Percentiles rank a stretch among this genome's conserved stretches.
These are phyloP conservation scores for Apotomis turbidana DNA, from an alignment of 2,888 invertebrate genomes.

Conservation along the genomic window DNA sequence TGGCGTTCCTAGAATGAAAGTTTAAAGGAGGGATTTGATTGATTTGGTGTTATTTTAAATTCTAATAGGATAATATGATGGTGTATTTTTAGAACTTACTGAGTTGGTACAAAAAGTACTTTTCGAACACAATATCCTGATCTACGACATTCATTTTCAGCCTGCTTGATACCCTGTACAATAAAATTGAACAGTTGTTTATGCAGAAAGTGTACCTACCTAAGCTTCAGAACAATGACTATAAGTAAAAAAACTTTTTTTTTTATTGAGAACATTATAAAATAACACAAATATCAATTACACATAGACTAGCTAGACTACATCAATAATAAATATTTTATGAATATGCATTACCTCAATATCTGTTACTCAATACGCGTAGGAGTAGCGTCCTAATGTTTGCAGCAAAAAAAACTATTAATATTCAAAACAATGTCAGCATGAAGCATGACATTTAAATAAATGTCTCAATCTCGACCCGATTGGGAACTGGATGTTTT, in stretches of 20 bases:
- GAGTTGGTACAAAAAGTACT: not conserved
- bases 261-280: not conserved
- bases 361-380: slow-evolving; percentile 10
- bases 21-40: slow-evolving; percentile 44
- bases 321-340: not conserved
- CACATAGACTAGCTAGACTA: not conserved
- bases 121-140: too few relatives aligned
- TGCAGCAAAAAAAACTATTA: slow-evolving; percentile 34
- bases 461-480: slow-evolving; percentile 39
- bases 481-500: slow-evolving; percentile 40
- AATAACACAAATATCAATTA: not conserved
- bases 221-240: too few relatives aligned
- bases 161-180: too few relatives aligned
- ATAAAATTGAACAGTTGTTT: too few relatives aligned
- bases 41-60: slow-evolving; percentile 18
- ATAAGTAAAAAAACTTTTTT: too few relatives aligned
- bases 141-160: too few relatives aligned
- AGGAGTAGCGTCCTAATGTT: slow-evolving; percentile 25
- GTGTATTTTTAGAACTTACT: not conserved
- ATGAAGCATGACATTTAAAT: slow-evolving; percentile 34
- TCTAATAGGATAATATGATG: not conserved
- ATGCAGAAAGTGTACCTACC: too few relatives aligned
- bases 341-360: not conserved
- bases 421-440: slow-evolving; percentile 32
- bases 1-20: slow-evolving; percentile 61